Evolutionary conservation across 2,113 vertebrate genomes (phyloP), one percentile per base, ranked within the genome.

Genomic region (Sphaerodactylus townsendi): DNA sequence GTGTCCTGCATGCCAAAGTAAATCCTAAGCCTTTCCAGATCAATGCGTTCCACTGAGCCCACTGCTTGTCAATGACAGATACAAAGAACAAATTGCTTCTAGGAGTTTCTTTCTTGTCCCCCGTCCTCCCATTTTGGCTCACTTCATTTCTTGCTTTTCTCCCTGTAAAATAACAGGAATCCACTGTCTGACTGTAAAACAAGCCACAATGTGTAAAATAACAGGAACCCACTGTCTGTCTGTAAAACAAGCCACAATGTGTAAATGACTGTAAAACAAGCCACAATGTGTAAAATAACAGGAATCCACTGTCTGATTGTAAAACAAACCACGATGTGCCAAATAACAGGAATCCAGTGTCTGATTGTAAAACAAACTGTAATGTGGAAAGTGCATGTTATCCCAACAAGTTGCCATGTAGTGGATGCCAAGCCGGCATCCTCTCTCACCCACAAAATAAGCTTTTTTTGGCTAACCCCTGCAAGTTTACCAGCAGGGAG

Each of bases 251-350:
- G n/a, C n/a, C n/a, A n/a, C n/a, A n/a, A n/a, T n/a, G n/a, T n/a
- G n/a, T n/a, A n/a, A n/a, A n/a, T n/a, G n/a, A n/a, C n/a, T n/a
- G n/a, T n/a, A n/a, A n/a, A n/a, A n/a, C n/a, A n/a, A n/a, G n/a
- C n/a, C n/a, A n/a, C n/a, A n/a, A n/a, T n/a, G n/a, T 65, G 21
- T 1, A 73, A 44, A 56, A 53, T 48, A 79, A 13, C 0, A 0
- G 13, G 35, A 59, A 86, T 2, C n/a, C 78, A 71, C n/a, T n/a
- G n/a, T 37, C 30, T 44, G 17, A 48, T 28, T 41, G 14, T 48
- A 66, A 62, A 62, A 23, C 3, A 35, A 35, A 46, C 25, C 70
- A 56, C 0, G n/a, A 10, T 81, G 13, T 5, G 33, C n/a, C n/a
- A n/a, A n/a, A n/a, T n/a, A n/a, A n/a, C n/a, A n/a, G n/a, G 33